These are phyloP conservation scores for Pollachius pollachius DNA, from an alignment of 2,113 vertebrate species.

Conservation along the genomic window DNA sequence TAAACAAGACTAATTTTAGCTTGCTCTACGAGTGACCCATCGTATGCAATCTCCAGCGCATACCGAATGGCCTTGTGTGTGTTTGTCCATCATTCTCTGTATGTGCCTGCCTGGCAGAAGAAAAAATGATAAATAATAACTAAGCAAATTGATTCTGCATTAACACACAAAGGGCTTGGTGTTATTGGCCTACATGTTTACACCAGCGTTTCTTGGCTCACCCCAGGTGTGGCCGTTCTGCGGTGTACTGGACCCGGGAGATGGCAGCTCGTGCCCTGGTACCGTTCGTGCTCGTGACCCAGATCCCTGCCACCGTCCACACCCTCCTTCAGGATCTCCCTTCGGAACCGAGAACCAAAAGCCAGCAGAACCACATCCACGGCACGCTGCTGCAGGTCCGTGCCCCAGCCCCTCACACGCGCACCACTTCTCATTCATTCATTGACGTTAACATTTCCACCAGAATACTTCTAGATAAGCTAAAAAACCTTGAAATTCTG, in stretches of 20 bases:
- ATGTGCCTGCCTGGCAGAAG: background rate
- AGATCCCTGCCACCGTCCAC: slow-evolving; percentile 72
- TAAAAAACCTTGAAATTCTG: too few species aligned
- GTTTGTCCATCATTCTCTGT: background rate
- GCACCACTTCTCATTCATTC: too few species aligned
- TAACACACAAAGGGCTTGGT: background rate
- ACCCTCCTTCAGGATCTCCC: slow-evolving; percentile 80
- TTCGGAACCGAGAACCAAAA: slow-evolving; percentile 38
- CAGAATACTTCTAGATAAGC: too few species aligned
- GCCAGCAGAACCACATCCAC: slow-evolving; percentile 86
- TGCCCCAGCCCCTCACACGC: background rate
- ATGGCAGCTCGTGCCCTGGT: slow-evolving; percentile 91
- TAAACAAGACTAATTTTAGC: slow-evolving; percentile 66
- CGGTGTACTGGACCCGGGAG: slow-evolving; percentile 86
- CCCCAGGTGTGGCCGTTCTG: slow-evolving; percentile 82
- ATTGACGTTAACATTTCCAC: too few species aligned
- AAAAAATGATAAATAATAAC: slow-evolving; percentile 1
- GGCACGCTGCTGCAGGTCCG: slow-evolving; percentile 88
- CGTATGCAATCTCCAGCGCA: slow-evolving; percentile 17
- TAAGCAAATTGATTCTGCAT: too few species aligned
- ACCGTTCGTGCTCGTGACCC: slow-evolving; percentile 81
- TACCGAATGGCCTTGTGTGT: slow-evolving; percentile 24
- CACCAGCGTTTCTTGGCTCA: slow-evolving; percentile 13
- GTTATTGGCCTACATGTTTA: background rate
- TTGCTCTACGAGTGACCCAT: slow-evolving; percentile 36